Conservation (phyloP, 2,888 invertebrate genomes). For the Calliphora vomitoria region DNA sequence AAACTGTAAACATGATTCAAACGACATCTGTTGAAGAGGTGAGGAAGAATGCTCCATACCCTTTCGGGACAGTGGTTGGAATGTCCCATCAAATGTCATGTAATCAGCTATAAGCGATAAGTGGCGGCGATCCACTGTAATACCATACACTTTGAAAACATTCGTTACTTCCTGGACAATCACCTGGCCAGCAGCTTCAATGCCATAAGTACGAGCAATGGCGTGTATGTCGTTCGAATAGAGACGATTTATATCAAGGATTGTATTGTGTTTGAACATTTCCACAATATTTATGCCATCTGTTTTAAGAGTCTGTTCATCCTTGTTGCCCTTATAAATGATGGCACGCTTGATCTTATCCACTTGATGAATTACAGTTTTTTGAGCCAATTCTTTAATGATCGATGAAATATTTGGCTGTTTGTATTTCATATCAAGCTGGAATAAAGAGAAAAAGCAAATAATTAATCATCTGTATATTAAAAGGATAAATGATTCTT, state of each 20-base stretch:
- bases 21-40: conserved; percentile 98
- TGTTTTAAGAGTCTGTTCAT: conserved; percentile 92
- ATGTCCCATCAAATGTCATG: conserved; percentile 97
- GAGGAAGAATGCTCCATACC: conserved; percentile 97
- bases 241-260: conserved; percentile 92
- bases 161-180: conserved; percentile 97
- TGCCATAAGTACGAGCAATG: conserved; percentile 95
- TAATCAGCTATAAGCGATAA: conserved; percentile 97
- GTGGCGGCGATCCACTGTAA: conserved; percentile 97
- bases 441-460: conserved; percentile 59
- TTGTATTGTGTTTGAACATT: conserved; percentile 92
- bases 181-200: conserved; percentile 96
- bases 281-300: conserved; percentile 97
- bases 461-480: too few species aligned
- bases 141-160: conserved; percentile 99
- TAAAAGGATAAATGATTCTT: too few species aligned
- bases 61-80: conserved; percentile 94
- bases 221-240: conserved; percentile 98
- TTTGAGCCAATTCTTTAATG: conserved; percentile 89
- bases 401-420: conserved; percentile 92
- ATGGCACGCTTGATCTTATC: conserved; percentile 93
- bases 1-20: conserved; percentile 96
- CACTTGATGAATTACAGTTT: conserved; percentile 92
- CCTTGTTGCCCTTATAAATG: conserved; percentile 88
- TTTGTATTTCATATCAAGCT: conserved; percentile 87